A percentile compares a stretch with the other conserved stretches of the same genome.
Evolutionary conservation across 2,888 invertebrate genomes (phyloP).

Genomic region (Ceramica pisi): DNA sequence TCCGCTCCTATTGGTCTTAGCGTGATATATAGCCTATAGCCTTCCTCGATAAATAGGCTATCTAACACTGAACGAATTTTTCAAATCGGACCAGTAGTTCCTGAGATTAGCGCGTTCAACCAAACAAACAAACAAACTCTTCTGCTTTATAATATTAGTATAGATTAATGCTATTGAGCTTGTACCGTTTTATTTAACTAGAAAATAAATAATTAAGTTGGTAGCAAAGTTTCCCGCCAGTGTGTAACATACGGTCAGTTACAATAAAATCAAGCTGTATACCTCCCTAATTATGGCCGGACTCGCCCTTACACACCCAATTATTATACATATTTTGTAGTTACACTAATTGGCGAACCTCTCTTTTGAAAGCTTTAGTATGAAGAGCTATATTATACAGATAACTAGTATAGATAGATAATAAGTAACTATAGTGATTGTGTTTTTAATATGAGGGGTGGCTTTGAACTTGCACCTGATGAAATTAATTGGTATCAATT

Average conservation of each 20-base stretch:
- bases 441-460: not conserved
- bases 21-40: too few species aligned
- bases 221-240: slow-evolving; percentile 19
- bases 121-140: too few species aligned
- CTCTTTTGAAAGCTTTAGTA: slow-evolving; percentile 70
- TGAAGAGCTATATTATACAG: slow-evolving; percentile 2
- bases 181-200: too few species aligned
- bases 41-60: too few species aligned
- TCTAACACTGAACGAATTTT: too few species aligned
- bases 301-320: slow-evolving; percentile 82
- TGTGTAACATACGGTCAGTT: slow-evolving; percentile 80
- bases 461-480: not conserved
- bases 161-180: too few species aligned
- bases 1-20: too few species aligned
- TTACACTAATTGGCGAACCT: slow-evolving; percentile 79
- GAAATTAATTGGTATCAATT: not conserved
- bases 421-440: not conserved
- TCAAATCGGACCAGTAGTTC: too few species aligned
- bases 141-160: too few species aligned
- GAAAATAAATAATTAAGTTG: not conserved
- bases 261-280: slow-evolving; percentile 80
- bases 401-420: not conserved
- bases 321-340: slow-evolving; percentile 85
- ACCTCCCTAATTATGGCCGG: slow-evolving; percentile 85
- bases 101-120: too few species aligned